Percentiles rank a stretch among this genome's conserved stretches.
Evolutionary conservation across 2,888 invertebrate genomes (phyloP).

Genomic region (Thumatha senex): DNA sequence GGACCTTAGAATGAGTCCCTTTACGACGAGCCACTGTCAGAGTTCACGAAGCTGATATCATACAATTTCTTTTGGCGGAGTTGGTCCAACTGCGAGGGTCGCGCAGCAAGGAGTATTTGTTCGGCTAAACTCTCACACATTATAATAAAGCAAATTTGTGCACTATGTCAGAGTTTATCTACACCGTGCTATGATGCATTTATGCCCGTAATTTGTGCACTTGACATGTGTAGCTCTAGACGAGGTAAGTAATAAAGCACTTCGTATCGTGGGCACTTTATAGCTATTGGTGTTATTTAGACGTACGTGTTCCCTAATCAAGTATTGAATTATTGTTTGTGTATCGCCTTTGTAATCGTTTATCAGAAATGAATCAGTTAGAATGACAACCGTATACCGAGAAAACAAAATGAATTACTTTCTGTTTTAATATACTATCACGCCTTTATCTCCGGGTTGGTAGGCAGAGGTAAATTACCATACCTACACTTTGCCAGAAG

Average conservation of each 20-base stretch:
- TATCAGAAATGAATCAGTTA: constrained; percentile 3
- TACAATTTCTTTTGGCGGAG: constrained; percentile 32
- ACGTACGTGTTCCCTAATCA: neutral
- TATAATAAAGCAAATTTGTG: constrained; percentile 30
- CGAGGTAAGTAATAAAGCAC: neutral
- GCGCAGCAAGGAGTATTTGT: constrained; percentile 27
- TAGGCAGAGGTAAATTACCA: no score
- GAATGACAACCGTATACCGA: neutral
- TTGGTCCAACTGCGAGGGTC: constrained; percentile 27
- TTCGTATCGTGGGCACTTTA: constrained; percentile 1
- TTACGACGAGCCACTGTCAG: neutral
- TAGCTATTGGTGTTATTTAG: neutral
- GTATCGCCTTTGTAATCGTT: no score
- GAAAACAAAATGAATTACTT: no score
- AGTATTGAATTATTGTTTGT: constrained; percentile 2
- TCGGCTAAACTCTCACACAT: constrained; percentile 31
- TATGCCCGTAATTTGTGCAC: constrained; percentile 17
- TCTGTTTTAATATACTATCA: no score
- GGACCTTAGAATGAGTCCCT: neutral
- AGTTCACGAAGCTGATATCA: constrained; percentile 21
- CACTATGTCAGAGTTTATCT: constrained; percentile 27
- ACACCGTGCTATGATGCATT: constrained; percentile 2
- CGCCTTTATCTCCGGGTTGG: no score
- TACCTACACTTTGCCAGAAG: no score
- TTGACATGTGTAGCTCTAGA: constrained; percentile 3